Conservation (phyloP, 2,888 invertebrate genomes). For the Coelopa pilipes region DNA sequence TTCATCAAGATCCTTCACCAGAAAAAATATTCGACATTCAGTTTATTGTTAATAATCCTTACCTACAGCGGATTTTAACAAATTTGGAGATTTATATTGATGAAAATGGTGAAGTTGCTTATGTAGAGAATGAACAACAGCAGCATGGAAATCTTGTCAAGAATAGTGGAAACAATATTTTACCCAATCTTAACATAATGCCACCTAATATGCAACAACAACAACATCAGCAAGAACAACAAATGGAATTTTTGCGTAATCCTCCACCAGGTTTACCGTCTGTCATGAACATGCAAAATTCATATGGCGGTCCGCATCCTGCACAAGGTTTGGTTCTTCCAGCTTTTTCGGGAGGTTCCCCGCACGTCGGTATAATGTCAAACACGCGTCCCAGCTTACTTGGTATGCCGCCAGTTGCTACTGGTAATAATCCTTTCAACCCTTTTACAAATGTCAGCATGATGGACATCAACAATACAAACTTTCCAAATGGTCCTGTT, state of each 20-base stretch:
- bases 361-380: constrained; percentile 43
- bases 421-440: constrained; percentile 52
- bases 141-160: constrained; percentile 36
- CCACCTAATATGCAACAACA: constrained; percentile 34
- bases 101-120: constrained; percentile 71
- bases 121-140: constrained; percentile 53
- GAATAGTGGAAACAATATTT: constrained; percentile 30
- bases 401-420: constrained; percentile 69
- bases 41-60: constrained; percentile 69
- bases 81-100: constrained; percentile 73
- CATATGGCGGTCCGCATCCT: constrained; percentile 19
- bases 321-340: constrained; percentile 40
- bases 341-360: constrained; percentile 59
- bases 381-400: constrained; percentile 70
- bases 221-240: constrained; percentile 57
- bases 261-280: constrained; percentile 57
- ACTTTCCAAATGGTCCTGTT: neutral
- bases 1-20: constrained; percentile 71
- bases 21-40: constrained; percentile 70
- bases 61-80: constrained; percentile 72
- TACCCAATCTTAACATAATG: constrained; percentile 42
- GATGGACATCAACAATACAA: constrained; percentile 5
- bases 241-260: constrained; percentile 55
- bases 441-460: constrained; percentile 21
- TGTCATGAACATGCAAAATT: constrained; percentile 11